Evolutionary conservation across 2,888 invertebrate genomes (phyloP).

Genomic region (Lasioglossum zephyrum): DNA sequence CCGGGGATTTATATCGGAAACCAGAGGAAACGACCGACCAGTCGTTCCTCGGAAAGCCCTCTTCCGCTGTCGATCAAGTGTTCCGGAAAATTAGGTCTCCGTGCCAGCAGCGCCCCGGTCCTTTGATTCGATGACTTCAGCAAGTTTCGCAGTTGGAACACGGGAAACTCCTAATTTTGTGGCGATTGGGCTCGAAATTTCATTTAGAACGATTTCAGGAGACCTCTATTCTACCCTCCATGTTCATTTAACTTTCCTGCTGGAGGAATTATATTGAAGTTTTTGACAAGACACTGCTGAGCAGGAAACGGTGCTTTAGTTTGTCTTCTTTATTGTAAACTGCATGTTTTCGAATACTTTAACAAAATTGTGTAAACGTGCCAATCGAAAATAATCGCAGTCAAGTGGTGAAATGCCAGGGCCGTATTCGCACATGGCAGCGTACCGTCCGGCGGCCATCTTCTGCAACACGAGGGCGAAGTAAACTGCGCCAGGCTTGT

Average conservation of each 20-base stretch:
- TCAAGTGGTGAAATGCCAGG: not conserved
- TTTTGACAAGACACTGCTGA: not conserved
- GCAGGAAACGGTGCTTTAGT: not conserved
- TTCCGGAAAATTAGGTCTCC: slow-evolving; percentile 37
- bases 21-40: not conserved
- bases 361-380: not conserved
- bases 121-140: slow-evolving; percentile 46
- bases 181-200: slow-evolving; percentile 37
- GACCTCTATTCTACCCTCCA: not conserved
- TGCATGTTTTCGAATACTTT: not conserved
- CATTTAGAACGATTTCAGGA: not conserved
- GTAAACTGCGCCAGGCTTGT: not conserved
- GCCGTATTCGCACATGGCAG: not conserved
- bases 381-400: not conserved
- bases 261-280: not conserved
- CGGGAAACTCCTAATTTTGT: slow-evolving; percentile 44
- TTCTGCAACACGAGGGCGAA: slow-evolving; percentile 4
- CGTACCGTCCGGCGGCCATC: not conserved
- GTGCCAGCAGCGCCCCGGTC: not conserved
- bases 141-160: slow-evolving; percentile 26
- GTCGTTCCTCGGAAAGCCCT: not conserved
- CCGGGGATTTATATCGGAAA: not conserved
- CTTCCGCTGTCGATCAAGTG: not conserved
- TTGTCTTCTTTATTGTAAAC: not conserved
- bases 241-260: not conserved